Base-by-base conservation (phyloP, 2,797 vertebrate genomes). In the Acropternis orthonyx region DNA sequence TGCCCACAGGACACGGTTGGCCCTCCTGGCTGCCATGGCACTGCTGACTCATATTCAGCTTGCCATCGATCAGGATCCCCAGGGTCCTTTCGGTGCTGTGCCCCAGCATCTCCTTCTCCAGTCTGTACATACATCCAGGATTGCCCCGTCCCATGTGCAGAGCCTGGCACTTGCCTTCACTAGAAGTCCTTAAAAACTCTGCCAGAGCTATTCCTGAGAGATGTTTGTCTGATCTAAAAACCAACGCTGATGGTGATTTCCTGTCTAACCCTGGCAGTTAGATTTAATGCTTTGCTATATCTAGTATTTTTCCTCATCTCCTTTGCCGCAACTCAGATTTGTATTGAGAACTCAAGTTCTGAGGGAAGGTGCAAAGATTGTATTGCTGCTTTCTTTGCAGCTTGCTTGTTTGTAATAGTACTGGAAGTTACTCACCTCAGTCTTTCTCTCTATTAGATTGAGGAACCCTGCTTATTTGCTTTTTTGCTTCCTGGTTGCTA, bases 11-110 rank as follows among this genome's bases (percentile, higher is more conserved):
- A 2, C 41, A 17, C 1, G 2, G 8, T 1, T 75, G 48, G 1
- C 30, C 22, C 15, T 43, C 18, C 30, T 55, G 55, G 32, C 62
- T 81, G 26, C 41, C 62, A 43, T 69, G 30, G 15, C 41, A 43
- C 32, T 59, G 8, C 10, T 55, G 69, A 0, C 30, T 55, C 41
- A 0, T 6, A 11, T 37, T 21, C 48, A 55, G 2, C 12, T 55
- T 55, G 34, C 7, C 15, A 20, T 2, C 0, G 0, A 12, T 5
- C 21, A 32, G 21, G 15, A 16, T 1, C 6, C 8, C 30, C 26
- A 20, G 7, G 7, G 0, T 3, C 26, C 0, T 74, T 67, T 41
- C 1, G 3, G 34, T 0, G 0, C 32, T 82, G 32, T 36, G 63
- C 9, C 49, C 27, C 56, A 76, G 41, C 0, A 0, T 43, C 41